phyloP scores from a whole-genome alignment of 2,113 vertebrate species.

The Phalacrocorax carbo region DNA sequence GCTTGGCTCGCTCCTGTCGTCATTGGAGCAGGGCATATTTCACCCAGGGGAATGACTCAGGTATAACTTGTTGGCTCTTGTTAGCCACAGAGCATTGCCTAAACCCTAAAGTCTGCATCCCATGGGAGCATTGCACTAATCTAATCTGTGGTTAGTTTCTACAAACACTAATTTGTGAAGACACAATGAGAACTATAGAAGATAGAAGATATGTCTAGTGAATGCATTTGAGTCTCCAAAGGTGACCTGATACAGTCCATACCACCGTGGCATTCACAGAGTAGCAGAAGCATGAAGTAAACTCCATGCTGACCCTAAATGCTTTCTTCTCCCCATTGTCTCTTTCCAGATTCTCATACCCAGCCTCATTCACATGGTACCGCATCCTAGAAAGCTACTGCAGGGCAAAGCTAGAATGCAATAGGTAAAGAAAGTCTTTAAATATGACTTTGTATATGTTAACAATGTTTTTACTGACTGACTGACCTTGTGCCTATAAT shows the following conservation, averaged over 20 bases:
- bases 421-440: neutral
- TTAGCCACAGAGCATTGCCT: neutral
- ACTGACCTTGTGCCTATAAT: neutral
- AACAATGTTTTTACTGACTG: neutral
- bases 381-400: neutral
- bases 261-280: neutral
- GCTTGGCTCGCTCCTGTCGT: neutral
- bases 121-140: neutral
- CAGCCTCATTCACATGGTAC: neutral
- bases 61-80: slow-evolving; percentile 38
- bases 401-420: neutral
- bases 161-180: slow-evolving; percentile 23
- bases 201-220: neutral
- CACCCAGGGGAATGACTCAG: slow-evolving; percentile 16
- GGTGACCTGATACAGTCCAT: neutral
- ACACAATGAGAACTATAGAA: neutral
- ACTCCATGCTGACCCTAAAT: neutral
- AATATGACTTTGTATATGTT: neutral
- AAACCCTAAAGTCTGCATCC: neutral
- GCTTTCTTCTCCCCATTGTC: neutral
- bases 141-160: neutral
- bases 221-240: neutral
- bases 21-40: neutral
- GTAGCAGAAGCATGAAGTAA: neutral
- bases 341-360: neutral